Percentiles rank a stretch among this genome's conserved stretches.
Evolutionary conservation across 1,140 invertebrate genomes (phyloP).

Genomic region (Acromyrmex charruanus): DNA sequence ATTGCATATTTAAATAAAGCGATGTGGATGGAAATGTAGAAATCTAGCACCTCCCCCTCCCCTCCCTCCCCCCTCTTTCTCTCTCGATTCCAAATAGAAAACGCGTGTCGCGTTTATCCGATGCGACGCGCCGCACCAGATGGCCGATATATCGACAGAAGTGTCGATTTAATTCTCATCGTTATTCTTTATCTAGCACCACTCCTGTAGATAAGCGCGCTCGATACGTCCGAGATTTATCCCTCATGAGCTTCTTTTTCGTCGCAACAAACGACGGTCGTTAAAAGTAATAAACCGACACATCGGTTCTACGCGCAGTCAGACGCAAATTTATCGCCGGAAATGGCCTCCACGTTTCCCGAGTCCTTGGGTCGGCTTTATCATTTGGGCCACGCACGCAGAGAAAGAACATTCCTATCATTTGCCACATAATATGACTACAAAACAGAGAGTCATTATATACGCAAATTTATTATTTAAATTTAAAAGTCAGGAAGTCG

Average conservation of each 20-base stretch:
- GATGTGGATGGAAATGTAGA: neutral
- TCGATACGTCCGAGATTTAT: slow-evolving; percentile 55
- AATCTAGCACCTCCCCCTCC: neutral
- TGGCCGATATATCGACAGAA: slow-evolving; percentile 64
- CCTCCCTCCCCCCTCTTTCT: neutral
- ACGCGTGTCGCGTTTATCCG: slow-evolving; percentile 45
- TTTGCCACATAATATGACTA: slow-evolving; percentile 12
- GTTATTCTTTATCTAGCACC: slow-evolving; percentile 58
- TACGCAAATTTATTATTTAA: neutral
- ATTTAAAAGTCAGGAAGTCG: neutral
- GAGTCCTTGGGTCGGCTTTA: slow-evolving; percentile 72
- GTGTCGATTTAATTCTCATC: slow-evolving; percentile 63
- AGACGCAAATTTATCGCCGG: slow-evolving; percentile 69
- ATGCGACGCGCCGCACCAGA: neutral
- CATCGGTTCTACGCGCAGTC: neutral
- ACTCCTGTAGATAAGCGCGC: slow-evolving; percentile 44
- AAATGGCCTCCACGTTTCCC: slow-evolving; percentile 71
- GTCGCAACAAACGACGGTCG: slow-evolving; percentile 35
- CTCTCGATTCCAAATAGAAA: slow-evolving; percentile 24
- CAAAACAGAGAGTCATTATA: neutral
- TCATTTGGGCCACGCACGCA: slow-evolving; percentile 65
- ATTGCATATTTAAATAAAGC: slow-evolving; percentile 21
- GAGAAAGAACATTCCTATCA: neutral
- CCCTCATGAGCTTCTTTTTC: slow-evolving; percentile 41
- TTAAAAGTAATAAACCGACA: slow-evolving; percentile 61